These are phyloP conservation scores for Nansenia antarctica DNA, from an alignment of 2,113 vertebrate species.

Conservation along the genomic window DNA sequence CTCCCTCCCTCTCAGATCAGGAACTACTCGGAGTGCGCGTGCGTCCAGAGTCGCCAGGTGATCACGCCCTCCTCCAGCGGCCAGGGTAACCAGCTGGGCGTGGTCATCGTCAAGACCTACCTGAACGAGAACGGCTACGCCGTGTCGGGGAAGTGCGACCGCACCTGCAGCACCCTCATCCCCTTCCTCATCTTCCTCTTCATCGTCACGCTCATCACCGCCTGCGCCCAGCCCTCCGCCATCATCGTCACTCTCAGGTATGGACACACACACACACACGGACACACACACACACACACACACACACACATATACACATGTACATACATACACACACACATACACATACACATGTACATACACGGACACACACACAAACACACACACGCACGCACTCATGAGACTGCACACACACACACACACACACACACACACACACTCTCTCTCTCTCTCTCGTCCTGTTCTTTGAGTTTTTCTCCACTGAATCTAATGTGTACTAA, in stretches of 20 bases:
- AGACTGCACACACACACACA: no score
- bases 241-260: slow-evolving; percentile 99
- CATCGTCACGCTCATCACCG: slow-evolving; percentile 97
- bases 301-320: no score
- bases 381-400: no score
- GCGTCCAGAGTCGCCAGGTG: slow-evolving; percentile 96
- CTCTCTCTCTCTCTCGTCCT: no score
- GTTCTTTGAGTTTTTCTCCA: no score
- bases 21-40: slow-evolving; percentile 96
- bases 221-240: slow-evolving; percentile 95
- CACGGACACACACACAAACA: no score
- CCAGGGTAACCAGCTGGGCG: slow-evolving; percentile 88
- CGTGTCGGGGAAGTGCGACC: slow-evolving; percentile 90
- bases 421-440: no score
- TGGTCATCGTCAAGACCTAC: slow-evolving; percentile 98
- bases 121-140: slow-evolving; percentile 95
- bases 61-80: slow-evolving; percentile 88
- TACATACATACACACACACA: no score
- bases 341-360: no score
- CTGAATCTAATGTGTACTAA: no score
- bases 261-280: not conserved
- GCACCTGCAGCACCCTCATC: slow-evolving; percentile 93
- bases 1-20: slow-evolving; percentile 72
- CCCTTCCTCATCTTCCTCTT: slow-evolving; percentile 98
- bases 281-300: not conserved